Conservation (phyloP, 1,140 invertebrate species). For the Uloborus diversus region DNA sequence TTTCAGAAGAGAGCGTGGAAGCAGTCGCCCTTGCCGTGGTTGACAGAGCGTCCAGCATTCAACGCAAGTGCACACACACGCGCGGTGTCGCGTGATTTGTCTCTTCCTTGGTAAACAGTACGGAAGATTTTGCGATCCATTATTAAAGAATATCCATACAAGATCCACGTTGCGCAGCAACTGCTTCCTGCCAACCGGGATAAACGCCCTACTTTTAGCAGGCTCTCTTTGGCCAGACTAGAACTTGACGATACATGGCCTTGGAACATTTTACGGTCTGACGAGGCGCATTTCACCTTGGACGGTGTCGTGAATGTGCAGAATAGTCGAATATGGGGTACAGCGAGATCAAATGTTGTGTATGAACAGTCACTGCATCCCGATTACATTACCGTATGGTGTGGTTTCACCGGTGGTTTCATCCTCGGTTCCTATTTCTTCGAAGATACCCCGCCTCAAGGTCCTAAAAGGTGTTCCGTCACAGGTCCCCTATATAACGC, state of each 20-base stretch:
- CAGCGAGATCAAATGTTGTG: not conserved
- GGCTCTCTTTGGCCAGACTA: not conserved
- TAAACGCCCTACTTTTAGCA: not conserved
- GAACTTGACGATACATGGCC: not conserved
- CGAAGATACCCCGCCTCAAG: not conserved
- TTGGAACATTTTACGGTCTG: not conserved
- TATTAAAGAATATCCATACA: not conserved
- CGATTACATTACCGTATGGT: not conserved
- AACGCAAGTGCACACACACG: not conserved
- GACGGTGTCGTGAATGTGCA: not conserved
- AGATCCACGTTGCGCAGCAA: not conserved
- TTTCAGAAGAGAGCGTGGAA: not conserved
- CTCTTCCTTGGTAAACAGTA: not conserved
- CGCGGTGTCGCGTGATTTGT: not conserved
- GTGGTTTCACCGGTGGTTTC: not conserved
- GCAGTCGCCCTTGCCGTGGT: not conserved
- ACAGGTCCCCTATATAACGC: not conserved
- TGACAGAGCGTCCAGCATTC: not conserved
- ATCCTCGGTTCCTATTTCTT: not conserved
- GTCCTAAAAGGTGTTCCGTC: not conserved
- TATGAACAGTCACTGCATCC: not conserved
- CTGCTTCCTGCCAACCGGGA: not conserved
- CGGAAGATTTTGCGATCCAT: not conserved
- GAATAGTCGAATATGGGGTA: not conserved
- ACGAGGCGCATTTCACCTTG: not conserved